Conservation (phyloP, 2,113 vertebrate genomes). For the Neolamprologus kungweensis region DNA sequence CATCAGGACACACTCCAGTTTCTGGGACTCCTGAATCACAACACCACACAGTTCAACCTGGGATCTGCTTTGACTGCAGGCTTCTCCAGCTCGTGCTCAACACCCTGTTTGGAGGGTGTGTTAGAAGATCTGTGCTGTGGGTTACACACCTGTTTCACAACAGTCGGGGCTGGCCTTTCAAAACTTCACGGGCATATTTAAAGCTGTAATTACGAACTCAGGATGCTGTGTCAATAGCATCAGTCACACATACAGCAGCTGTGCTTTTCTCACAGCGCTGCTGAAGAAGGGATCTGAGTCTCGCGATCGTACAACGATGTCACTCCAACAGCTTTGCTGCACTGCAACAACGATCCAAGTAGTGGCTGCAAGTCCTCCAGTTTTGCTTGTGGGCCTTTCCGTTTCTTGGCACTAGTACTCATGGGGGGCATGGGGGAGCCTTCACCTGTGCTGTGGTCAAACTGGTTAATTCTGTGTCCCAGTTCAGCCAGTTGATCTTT, state of each 20-base stretch:
- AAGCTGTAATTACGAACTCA: background rate
- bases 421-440: background rate
- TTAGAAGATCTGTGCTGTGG: background rate
- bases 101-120: background rate
- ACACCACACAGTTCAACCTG: background rate
- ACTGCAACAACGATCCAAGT: background rate
- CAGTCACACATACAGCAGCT: background rate
- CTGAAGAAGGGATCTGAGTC: background rate
- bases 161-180: background rate
- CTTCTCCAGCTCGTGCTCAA: background rate
- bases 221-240: background rate
- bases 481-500: background rate
- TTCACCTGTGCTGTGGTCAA: background rate
- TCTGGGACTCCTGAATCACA: background rate
- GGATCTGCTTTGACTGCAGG: background rate
- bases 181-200: background rate
- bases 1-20: background rate
- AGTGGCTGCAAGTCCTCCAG: background rate
- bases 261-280: background rate
- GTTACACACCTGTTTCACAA: background rate
- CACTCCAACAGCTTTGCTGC: background rate
- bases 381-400: background rate
- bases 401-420: background rate
- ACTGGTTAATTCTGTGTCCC: background rate
- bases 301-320: accelerated